A percentile compares a stretch with the other conserved stretches of the same genome.
Evolutionary conservation across 2,113 vertebrate genomes (phyloP).

Genomic region (Clarias macrocephalus): DNA sequence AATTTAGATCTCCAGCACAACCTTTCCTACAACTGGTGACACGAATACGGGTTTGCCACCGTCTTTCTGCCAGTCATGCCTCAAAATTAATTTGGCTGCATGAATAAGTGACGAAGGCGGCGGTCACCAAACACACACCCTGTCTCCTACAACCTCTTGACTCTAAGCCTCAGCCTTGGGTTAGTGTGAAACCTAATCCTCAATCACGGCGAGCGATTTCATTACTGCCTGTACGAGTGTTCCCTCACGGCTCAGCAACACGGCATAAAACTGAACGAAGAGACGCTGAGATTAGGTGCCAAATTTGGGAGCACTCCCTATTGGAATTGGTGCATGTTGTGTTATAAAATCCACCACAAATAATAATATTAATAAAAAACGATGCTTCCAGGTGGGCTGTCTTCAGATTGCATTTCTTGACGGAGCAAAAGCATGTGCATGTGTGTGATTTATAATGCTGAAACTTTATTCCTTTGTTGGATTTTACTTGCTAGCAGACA

Average conservation of each 20-base stretch:
- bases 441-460: not conserved
- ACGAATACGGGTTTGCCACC: not conserved
- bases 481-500: not conserved
- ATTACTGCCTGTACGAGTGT: constrained; percentile 57
- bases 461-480: not conserved
- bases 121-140: constrained; percentile 35
- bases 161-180: constrained; percentile 53
- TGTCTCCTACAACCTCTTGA: constrained; percentile 15
- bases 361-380: constrained; percentile 43
- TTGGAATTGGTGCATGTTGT: constrained; percentile 46
- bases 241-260: constrained; percentile 54
- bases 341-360: constrained; percentile 44
- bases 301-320: constrained; percentile 57
- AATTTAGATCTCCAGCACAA: constrained; percentile 23
- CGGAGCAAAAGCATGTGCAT: not conserved
- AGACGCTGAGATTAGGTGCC: constrained; percentile 54
- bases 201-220: constrained; percentile 67
- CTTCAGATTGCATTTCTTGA: constrained; percentile 25
- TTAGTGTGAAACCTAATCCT: constrained; percentile 67
- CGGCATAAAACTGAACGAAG: constrained; percentile 45
- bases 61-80: constrained; percentile 9
- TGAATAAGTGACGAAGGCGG: constrained; percentile 57
- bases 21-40: not conserved
- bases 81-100: constrained; percentile 39
- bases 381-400: constrained; percentile 47